phyloP scores from a whole-genome alignment of 2,797 vertebrate species.

The Acanthiza pusilla region DNA sequence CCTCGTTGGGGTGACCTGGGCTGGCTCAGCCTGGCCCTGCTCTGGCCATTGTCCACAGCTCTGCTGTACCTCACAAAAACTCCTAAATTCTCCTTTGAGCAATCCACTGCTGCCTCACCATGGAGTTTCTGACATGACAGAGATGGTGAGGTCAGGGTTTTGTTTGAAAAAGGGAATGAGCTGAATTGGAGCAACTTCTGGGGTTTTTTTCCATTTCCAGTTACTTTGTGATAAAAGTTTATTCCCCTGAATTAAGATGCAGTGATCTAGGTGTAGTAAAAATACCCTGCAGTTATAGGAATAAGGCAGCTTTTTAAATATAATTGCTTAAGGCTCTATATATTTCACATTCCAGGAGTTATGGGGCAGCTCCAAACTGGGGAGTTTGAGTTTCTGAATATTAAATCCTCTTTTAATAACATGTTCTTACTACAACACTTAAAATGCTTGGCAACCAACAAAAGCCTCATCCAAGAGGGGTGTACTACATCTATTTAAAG shows the following conservation, averaged over 20 bases:
- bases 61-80: not conserved
- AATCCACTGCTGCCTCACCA: not conserved
- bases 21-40: not conserved
- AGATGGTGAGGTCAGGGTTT: not conserved
- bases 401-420: constrained; percentile 68
- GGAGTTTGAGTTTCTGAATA: constrained; percentile 44
- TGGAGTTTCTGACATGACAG: not conserved
- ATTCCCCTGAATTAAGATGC: not conserved
- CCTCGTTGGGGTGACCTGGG: accelerated
- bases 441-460: constrained; percentile 65
- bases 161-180: not conserved
- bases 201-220: not conserved
- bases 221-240: not conserved
- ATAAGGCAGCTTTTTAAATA: not conserved
- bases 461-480: constrained; percentile 44
- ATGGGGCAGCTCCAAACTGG: not conserved
- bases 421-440: constrained; percentile 61
- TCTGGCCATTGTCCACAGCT: not conserved
- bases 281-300: not conserved
- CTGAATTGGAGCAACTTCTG: not conserved
- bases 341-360: constrained; percentile 12
- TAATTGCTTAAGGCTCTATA: not conserved
- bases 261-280: not conserved
- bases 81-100: not conserved
- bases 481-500: constrained; percentile 45